phyloP scores from a whole-genome alignment of 2,113 vertebrate species.

The Tichodroma muraria region DNA sequence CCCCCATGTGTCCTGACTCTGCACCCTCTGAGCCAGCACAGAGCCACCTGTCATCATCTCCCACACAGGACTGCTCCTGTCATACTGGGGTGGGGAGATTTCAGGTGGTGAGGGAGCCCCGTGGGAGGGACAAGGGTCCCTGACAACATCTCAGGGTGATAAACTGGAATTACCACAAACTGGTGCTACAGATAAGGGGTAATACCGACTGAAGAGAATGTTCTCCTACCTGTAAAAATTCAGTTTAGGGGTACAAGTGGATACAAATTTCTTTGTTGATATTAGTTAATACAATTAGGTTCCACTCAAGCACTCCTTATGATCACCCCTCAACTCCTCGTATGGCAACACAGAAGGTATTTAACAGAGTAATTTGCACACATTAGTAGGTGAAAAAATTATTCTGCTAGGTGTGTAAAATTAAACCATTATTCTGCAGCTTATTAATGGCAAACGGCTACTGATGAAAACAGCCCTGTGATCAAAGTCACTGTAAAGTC shows the following conservation, averaged over 20 bases:
- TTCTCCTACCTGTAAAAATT: not conserved
- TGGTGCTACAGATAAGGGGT: not conserved
- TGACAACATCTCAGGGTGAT: not conserved
- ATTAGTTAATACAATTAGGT: not conserved
- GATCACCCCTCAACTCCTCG: not conserved
- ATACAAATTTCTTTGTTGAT: not conserved
- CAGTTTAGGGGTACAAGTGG: not conserved
- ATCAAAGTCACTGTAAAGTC: not conserved
- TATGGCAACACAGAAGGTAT: not conserved
- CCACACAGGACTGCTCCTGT: not conserved
- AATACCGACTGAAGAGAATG: too few relatives aligned
- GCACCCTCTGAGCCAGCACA: not conserved
- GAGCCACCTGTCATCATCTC: not conserved
- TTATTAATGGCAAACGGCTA: not conserved
- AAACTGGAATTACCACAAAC: not conserved
- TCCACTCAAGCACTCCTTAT: not conserved
- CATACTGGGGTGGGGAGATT: not conserved
- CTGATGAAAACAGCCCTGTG: not conserved
- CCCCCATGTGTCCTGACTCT: not conserved
- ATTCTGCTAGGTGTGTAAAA: not conserved
- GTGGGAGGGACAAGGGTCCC: fast-evolving
- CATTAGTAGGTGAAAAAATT: not conserved
- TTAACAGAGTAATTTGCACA: not conserved
- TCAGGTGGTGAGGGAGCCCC: fast-evolving
- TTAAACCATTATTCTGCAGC: not conserved